Base-by-base conservation (phyloP, 2,797 vertebrate genomes). In the Hemitrygon akajei region DNA sequence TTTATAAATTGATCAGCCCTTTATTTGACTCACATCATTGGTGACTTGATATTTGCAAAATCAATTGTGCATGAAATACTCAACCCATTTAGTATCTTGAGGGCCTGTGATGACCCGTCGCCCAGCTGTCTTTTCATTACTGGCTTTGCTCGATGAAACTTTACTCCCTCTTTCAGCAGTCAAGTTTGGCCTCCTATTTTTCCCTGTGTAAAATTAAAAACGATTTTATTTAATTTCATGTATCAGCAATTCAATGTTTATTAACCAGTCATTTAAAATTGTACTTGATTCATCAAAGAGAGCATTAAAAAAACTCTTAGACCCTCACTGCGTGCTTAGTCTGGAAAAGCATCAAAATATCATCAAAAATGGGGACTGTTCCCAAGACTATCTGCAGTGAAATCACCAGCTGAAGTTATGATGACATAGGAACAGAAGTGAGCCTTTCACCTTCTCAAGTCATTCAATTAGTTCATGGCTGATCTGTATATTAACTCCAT, bases 31-130 rank as follows among this genome's bases (percentile, higher is more conserved):
- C 66, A 22, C 92, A 63, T 60, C 76, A 87, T 37, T 76, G 79
- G 47, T 76, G 25, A 56, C 75, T 82, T 94, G 75, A 60, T 40
- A 94, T 94, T 94, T 94, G 63, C 6, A 94, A 94, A 93, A 11
- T 81, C 94, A 96, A 94, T 94, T 95, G 94, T 89, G 96, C 95
- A 96, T 96, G 96, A 93, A 94, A 96, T 94, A 96, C 96, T 97
- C 95, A 98, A 99, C 98, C 99, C 98, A 99, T 98, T 98, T 99
- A 94, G 96, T 97, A 97, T 98, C 98, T 97, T 98, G 98, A 94
- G 98, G 98, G 80, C 98, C 98, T 95, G 97, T 98, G 96, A 99
- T 99, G 95, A 98, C 95, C 96, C 96, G 98, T 89, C 98, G 97
- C 96, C 98, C 97, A 2, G 94, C 96, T 12, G 96, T 96, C 95